phyloP scores from a whole-genome alignment of 2,797 vertebrate genomes.

The Decapterus maruadsi region DNA sequence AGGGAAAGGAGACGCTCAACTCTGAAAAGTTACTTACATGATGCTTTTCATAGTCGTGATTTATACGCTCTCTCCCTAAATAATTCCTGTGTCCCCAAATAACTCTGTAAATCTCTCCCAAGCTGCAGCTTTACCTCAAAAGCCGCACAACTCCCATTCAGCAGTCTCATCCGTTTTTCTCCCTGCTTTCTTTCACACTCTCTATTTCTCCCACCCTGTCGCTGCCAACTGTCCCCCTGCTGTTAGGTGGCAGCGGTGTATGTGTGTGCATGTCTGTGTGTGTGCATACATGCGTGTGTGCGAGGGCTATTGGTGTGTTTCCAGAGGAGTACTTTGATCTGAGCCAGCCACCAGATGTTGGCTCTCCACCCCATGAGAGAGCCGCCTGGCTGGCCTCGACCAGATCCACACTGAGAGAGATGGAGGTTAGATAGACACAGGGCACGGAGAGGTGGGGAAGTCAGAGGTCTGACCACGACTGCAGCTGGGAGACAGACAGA shows the following conservation, averaged over 20 bases:
- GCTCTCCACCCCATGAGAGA: constrained; percentile 75
- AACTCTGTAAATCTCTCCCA: constrained; percentile 48
- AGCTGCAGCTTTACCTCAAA: constrained; percentile 45
- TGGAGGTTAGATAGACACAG: constrained; percentile 67
- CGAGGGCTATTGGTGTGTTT: constrained; percentile 71
- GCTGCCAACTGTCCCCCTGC: constrained; percentile 68
- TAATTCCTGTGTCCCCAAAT: constrained; percentile 38
- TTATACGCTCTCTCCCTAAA: constrained; percentile 12
- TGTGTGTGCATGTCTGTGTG: not conserved
- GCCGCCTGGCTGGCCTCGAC: constrained; percentile 56
- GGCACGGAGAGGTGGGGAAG: constrained; percentile 62
- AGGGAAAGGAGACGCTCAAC: not conserved
- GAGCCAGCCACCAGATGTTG: constrained; percentile 82
- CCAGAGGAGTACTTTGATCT: constrained; percentile 81
- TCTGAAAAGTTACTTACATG: not conserved
- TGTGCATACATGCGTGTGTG: not conserved
- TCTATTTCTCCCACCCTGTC: constrained; percentile 40
- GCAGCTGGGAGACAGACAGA: too few relatives aligned
- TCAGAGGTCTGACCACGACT: constrained; percentile 24
- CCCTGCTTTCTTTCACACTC: constrained; percentile 15
- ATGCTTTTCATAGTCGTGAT: constrained; percentile 4
- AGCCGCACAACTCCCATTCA: constrained; percentile 47
- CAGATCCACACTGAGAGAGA: constrained; percentile 51
- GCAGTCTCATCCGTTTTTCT: constrained; percentile 47
- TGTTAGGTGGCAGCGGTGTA: constrained; percentile 59